Base-by-base conservation (phyloP, 2,888 invertebrate species). In the Hirtodrosophila alboralis region DNA sequence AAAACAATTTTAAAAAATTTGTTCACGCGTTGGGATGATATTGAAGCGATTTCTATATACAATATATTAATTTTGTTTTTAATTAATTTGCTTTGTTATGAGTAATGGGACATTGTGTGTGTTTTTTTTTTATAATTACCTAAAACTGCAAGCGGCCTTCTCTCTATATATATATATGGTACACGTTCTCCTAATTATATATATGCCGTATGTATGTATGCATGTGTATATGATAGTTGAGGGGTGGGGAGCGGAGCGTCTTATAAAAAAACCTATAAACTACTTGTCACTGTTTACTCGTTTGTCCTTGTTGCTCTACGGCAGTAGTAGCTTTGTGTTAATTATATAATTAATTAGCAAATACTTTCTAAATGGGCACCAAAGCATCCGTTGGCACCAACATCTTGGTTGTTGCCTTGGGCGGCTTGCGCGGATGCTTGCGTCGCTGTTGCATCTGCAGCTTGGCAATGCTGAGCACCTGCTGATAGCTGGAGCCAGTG, bases 381-480 rank as follows among this genome's bases (percentile, higher is more conserved):
- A 84, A 57, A 5, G 77, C 77, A 54, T 77, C 84, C 10, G 84
- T 84, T 34, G 77, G 61, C 58, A 69, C 69, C 45, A 75, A 18
- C 13, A 26, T 31, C 12, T 53, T n/a, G 13, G 53, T 14, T 30
- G 45, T 48, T 31, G 36, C 31, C 58, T 86, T 89, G 76, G 86
- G 87, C 48, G 87, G 90, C 67, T 90, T 90, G 41, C 90, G 87
- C 56, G 88, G 86, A 76, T 90, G 90, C 75, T 90, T 90, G 65
- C 83, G 75, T 23, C 89, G 84, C 60, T 89, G 88, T 60, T 89
- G 89, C 84, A 87, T 78, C 61, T 89, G 87, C 63, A 85, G 67
- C 59, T 86, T 86, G 65, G 85, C 83, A 36, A 88, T 86, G 62
- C 80, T 83, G 34, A 88, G 83, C 71, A 88, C 86, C 51, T 86